phyloP scores from a whole-genome alignment of 2,888 invertebrate genomes.

The Clepsis dumicolana region DNA sequence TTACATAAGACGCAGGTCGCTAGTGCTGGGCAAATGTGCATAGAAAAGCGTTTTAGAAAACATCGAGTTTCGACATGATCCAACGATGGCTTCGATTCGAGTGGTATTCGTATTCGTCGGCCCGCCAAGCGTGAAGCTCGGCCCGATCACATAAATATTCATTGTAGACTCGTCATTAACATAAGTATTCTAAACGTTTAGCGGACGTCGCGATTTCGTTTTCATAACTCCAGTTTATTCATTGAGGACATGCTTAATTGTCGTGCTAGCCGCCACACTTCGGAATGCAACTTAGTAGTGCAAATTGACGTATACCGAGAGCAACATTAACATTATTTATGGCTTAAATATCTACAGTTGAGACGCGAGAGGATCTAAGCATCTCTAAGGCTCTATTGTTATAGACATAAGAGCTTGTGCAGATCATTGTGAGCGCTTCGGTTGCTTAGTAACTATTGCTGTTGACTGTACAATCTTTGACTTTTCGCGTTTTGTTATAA shows the following conservation, averaged over 20 bases:
- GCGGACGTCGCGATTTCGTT: conserved; percentile 44
- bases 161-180: background rate
- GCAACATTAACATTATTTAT: background rate
- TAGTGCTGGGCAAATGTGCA: background rate
- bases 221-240: conserved; percentile 42
- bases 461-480: too few relatives aligned
- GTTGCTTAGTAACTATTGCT: too few relatives aligned
- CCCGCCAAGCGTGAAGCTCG: conserved; percentile 34
- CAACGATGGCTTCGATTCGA: conserved; percentile 27
- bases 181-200: conserved; percentile 27
- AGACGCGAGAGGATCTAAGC: too few relatives aligned
- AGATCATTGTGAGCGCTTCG: too few relatives aligned
- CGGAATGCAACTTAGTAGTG: conserved; percentile 25
- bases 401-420: too few relatives aligned
- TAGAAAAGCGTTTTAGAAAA: conserved; percentile 8
- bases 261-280: conserved; percentile 17
- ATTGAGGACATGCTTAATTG: conserved; percentile 38
- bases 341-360: background rate
- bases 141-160: conserved; percentile 38
- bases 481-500: too few relatives aligned
- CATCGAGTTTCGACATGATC: background rate
- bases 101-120: conserved; percentile 36
- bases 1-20: too few relatives aligned
- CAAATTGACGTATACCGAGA: background rate
- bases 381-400: too few relatives aligned